These are phyloP conservation scores for Geophilus truncorum DNA, from an alignment of 2,888 invertebrate genomes.

Conservation along the genomic window DNA sequence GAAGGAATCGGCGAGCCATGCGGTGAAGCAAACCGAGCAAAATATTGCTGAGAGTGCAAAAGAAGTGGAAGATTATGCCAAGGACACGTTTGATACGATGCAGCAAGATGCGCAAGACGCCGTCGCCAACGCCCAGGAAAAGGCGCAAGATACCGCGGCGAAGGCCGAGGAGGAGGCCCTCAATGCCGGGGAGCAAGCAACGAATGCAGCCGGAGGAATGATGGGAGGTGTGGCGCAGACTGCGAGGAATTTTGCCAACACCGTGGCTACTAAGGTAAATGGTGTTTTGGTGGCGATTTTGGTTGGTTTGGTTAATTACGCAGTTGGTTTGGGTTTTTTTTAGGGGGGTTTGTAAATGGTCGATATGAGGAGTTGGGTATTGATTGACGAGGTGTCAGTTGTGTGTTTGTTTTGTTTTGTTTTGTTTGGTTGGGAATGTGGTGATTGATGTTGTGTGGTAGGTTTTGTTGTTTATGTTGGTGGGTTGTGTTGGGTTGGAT, in stretches of 20 bases:
- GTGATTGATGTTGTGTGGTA: too few relatives aligned
- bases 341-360: too few relatives aligned
- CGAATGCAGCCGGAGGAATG: neutral
- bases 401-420: too few relatives aligned
- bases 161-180: neutral
- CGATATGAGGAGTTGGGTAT: too few relatives aligned
- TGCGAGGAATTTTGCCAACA: neutral
- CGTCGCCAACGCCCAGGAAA: neutral
- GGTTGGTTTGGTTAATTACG: neutral
- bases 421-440: too few relatives aligned
- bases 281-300: neutral
- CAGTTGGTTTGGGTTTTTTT: neutral
- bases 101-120: neutral
- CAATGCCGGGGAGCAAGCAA: neutral
- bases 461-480: too few relatives aligned
- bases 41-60: neutral
- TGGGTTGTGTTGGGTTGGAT: too few relatives aligned
- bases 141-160: neutral
- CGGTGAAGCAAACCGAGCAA: neutral
- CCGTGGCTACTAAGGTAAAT: conserved; percentile 22
- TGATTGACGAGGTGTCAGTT: too few relatives aligned
- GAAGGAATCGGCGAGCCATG: neutral
- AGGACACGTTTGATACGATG: neutral
- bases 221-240: neutral
- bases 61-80: neutral